A percentile compares a stretch with the other conserved stretches of the same genome.
Evolutionary conservation across 2,888 invertebrate species (phyloP).

Genomic region (Phytoseiulus persimilis): DNA sequence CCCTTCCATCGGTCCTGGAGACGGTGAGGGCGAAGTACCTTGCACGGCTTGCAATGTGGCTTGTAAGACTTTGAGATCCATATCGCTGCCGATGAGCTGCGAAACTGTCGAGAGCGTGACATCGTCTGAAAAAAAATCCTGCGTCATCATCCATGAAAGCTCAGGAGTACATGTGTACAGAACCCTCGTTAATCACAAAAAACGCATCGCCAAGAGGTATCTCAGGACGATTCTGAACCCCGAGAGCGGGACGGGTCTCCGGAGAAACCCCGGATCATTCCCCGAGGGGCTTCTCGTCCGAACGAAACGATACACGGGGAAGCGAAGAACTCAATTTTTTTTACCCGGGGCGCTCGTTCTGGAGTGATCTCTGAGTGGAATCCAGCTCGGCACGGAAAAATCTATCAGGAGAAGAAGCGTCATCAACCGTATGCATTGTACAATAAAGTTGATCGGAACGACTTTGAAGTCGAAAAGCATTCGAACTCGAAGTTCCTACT

Average conservation of each 20-base stretch:
- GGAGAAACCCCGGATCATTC: too few species aligned
- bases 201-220: too few species aligned
- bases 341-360: neutral
- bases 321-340: neutral
- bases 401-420: neutral
- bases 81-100: conserved; percentile 36
- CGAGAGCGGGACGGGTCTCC: too few species aligned
- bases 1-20: conserved; percentile 23
- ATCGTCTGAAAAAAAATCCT: neutral
- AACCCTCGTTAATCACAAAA: too few species aligned
- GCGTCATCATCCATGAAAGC: neutral
- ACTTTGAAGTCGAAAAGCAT: neutral
- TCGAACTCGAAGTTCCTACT: neutral
- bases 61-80: conserved; percentile 36
- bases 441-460: too few species aligned
- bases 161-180: too few species aligned
- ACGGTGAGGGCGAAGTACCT: neutral
- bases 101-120: conserved; percentile 33
- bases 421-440: neutral
- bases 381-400: neutral
- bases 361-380: neutral
- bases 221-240: too few species aligned
- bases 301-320: too few species aligned
- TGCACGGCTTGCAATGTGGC: conserved; percentile 29
- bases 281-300: too few species aligned